phyloP scores from a whole-genome alignment of 2,888 invertebrate genomes.

The Deilephila porcellus region DNA sequence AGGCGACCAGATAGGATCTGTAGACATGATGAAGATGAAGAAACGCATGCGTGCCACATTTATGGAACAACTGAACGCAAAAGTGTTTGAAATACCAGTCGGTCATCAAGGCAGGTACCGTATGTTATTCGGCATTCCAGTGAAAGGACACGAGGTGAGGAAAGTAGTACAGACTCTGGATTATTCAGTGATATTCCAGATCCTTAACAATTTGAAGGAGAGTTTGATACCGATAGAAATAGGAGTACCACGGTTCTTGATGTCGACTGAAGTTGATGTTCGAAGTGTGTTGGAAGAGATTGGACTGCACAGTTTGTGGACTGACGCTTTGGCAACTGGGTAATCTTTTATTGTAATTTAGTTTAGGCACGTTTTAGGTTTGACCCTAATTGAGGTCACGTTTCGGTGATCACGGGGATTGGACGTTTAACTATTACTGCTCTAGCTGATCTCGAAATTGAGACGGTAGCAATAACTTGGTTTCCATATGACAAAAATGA shows the following conservation, averaged over 20 bases:
- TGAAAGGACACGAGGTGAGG: not conserved
- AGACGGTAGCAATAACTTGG: no score
- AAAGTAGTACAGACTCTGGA: not conserved
- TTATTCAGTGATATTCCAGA: slow-evolving; percentile 32
- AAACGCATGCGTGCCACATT: slow-evolving; percentile 38
- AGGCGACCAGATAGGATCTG: slow-evolving; percentile 41
- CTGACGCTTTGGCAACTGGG: slow-evolving; percentile 5
- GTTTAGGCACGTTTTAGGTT: not conserved
- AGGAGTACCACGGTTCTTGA: slow-evolving; percentile 42
- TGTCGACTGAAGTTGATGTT: slow-evolving; percentile 42
- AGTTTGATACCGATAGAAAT: slow-evolving; percentile 41
- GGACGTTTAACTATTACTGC: no score
- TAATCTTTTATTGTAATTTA: not conserved
- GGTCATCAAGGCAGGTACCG: slow-evolving; percentile 40
- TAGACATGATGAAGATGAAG: slow-evolving; percentile 45
- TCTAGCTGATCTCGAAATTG: no score
- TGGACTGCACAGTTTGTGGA: slow-evolving; percentile 34
- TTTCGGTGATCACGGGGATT: no score
- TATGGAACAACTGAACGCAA: slow-evolving; percentile 22
- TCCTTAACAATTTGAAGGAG: slow-evolving; percentile 32
- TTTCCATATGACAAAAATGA: no score
- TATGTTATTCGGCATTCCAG: slow-evolving; percentile 38
- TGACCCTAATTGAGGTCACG: no score
- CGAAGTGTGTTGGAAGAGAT: slow-evolving; percentile 41
- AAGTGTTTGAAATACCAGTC: slow-evolving; percentile 42